Evolutionary conservation across 2,888 invertebrate species (phyloP).

Genomic region (Acutogordius australiensis): DNA sequence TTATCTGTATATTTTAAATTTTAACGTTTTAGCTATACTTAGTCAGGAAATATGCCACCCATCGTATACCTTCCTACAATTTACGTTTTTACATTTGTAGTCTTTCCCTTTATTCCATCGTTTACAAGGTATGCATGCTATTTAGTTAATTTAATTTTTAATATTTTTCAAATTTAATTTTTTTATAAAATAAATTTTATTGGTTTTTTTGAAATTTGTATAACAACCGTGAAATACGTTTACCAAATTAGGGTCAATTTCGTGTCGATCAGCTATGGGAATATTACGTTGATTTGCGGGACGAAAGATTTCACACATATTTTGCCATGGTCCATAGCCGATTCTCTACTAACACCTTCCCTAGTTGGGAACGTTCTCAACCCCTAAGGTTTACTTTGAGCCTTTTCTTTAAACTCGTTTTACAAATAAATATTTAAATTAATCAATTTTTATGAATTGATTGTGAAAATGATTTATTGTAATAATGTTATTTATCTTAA

Average conservation of each 20-base stretch:
- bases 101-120: conserved; percentile 53
- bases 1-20: no score
- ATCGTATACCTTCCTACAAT: conserved; percentile 50
- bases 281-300: conserved; percentile 35
- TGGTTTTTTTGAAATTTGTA: neutral
- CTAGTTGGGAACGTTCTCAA: conserved; percentile 94
- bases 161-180: neutral
- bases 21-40: conserved; percentile 63
- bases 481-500: no score
- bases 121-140: conserved; percentile 43
- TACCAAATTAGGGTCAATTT: conserved; percentile 59
- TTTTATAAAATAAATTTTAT: neutral
- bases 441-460: no score
- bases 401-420: conserved; percentile 15
- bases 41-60: conserved; percentile 65
- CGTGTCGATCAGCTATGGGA: conserved; percentile 73
- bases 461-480: no score
- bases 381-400: conserved; percentile 67
- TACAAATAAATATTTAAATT: no score
- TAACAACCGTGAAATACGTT: no score
- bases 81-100: conserved; percentile 82
- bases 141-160: neutral
- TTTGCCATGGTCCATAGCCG: conserved; percentile 82
- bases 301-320: conserved; percentile 48
- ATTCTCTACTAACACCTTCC: conserved; percentile 96